Evolutionary conservation across 53 echinoderm and acorn worm genomes (phyloP).

Genomic region (Henricia sp.): DNA sequence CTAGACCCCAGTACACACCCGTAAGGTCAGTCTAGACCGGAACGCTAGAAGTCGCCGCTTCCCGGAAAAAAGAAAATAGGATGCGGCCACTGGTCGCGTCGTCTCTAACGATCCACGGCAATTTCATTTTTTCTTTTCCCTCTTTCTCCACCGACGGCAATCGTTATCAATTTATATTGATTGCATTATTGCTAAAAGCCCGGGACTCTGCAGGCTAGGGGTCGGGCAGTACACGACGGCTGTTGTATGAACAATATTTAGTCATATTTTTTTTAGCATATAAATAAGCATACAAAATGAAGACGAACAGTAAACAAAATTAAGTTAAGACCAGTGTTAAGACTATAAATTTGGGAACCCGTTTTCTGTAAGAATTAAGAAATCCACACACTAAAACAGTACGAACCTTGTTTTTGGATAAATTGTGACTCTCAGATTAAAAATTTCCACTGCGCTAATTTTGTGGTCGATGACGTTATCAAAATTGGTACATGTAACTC

Average conservation of each 20-base stretch:
- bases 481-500: too few relatives aligned
- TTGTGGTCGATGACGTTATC: too few relatives aligned
- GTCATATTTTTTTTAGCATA: neutral
- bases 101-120: neutral
- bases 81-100: slow-evolving; percentile 6
- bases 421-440: too few relatives aligned
- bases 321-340: too few relatives aligned
- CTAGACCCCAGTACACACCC: neutral
- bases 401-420: too few relatives aligned
- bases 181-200: neutral
- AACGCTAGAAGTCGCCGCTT: slow-evolving; percentile 4
- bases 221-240: neutral
- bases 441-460: too few relatives aligned
- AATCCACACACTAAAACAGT: too few relatives aligned
- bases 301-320: too few relatives aligned
- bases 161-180: slow-evolving; percentile 19
- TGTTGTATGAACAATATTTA: neutral
- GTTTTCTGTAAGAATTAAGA: too few relatives aligned
- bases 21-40: slow-evolving; percentile 27
- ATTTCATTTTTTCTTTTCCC: neutral
- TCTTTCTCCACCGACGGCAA: neutral
- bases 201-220: neutral
- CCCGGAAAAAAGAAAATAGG: slow-evolving; percentile 29
- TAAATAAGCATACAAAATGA: too few relatives aligned
- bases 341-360: too few relatives aligned